phyloP scores from a whole-genome alignment of 2,113 vertebrate genomes.

The Galemys pyrenaicus region DNA sequence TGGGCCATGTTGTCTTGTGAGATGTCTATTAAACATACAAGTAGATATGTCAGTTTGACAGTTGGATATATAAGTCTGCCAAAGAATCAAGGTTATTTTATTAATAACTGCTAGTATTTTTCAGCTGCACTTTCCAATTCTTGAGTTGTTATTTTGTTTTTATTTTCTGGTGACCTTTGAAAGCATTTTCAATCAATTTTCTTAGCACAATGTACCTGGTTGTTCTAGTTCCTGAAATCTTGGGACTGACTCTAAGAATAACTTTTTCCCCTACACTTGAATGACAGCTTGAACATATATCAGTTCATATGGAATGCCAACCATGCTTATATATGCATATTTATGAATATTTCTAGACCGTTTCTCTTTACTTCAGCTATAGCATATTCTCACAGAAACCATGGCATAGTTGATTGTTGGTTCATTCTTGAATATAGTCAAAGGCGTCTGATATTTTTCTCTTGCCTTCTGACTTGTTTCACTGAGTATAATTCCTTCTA shows the following conservation, averaged over 20 bases:
- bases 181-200: constrained; percentile 58
- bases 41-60: constrained; percentile 62
- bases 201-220: not conserved
- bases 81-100: constrained; percentile 66
- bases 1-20: constrained; percentile 22
- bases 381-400: not conserved
- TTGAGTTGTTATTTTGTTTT: constrained; percentile 55
- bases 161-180: constrained; percentile 55
- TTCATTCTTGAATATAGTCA: not conserved
- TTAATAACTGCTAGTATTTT: constrained; percentile 64
- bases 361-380: constrained; percentile 6
- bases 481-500: too few species aligned
- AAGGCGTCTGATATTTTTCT: too few species aligned
- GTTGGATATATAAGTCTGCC: constrained; percentile 62
- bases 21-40: constrained; percentile 59
- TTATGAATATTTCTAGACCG: constrained; percentile 23
- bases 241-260: constrained; percentile 41
- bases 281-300: not conserved
- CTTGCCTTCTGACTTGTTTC: too few species aligned
- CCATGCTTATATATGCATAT: not conserved
- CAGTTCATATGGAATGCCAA: not conserved
- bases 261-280: not conserved
- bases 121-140: constrained; percentile 45
- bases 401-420: not conserved
- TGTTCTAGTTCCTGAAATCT: constrained; percentile 49